Conservation (phyloP, 2,113 vertebrate genomes). For the Plectropomus leopardus region DNA sequence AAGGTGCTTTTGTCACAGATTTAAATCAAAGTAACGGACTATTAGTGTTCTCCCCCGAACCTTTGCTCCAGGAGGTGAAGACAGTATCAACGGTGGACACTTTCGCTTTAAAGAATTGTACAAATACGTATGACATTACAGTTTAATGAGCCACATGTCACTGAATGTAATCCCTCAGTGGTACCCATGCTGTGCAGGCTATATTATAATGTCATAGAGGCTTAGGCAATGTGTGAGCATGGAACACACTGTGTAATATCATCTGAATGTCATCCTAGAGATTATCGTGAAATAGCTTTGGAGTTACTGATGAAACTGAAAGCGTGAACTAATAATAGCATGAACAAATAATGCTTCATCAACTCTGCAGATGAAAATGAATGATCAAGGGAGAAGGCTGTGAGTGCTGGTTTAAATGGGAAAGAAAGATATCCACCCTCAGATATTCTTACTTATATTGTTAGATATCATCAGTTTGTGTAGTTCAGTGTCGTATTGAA, state of each 20-base stretch:
- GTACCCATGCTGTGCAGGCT: conserved; percentile 49
- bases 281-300: conserved; percentile 67
- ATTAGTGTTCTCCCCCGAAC: conserved; percentile 68
- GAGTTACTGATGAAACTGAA: conserved; percentile 63
- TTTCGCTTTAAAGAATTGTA: conserved; percentile 66
- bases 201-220: conserved; percentile 43
- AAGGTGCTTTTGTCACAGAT: conserved; percentile 71
- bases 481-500: not conserved
- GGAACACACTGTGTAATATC: conserved; percentile 57
- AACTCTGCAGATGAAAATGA: conserved; percentile 41
- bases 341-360: conserved; percentile 65
- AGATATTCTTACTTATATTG: not conserved
- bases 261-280: conserved; percentile 72
- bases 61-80: conserved; percentile 61
- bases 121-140: conserved; percentile 69
- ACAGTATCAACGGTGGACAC: conserved; percentile 62
- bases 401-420: conserved; percentile 36
- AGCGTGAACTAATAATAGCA: conserved; percentile 71
- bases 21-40: conserved; percentile 73
- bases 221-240: conserved; percentile 25
- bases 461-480: conserved; percentile 7
- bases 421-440: conserved; percentile 1
- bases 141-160: conserved; percentile 72
- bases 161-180: conserved; percentile 58
- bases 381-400: conserved; percentile 52